A percentile compares a stretch with the other conserved stretches of the same genome.
Evolutionary conservation across 2,888 invertebrate genomes (phyloP).

Genomic region (Philereme transversata): DNA sequence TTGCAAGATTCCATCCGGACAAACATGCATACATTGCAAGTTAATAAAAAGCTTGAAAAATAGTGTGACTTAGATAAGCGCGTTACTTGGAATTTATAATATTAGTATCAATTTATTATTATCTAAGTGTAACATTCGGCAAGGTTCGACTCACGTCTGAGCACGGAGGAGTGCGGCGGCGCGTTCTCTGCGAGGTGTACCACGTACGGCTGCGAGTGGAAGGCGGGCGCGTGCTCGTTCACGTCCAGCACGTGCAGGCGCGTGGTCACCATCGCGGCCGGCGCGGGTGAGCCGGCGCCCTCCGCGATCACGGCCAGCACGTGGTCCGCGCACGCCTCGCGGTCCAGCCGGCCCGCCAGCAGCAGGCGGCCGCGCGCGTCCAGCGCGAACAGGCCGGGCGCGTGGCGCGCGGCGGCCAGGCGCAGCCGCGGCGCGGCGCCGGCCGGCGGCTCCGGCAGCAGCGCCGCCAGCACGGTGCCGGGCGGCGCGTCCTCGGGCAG

Average conservation of each 20-base stretch:
- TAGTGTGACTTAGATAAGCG: too few relatives aligned
- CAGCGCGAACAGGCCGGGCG: conserved; percentile 87
- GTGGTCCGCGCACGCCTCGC: conserved; percentile 88
- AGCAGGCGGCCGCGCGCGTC: conserved; percentile 90
- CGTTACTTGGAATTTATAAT: too few relatives aligned
- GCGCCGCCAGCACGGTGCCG: conserved; percentile 65
- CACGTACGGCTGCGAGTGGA: conserved; percentile 92
- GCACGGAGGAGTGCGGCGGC: conserved; percentile 89
- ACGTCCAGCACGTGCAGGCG: conserved; percentile 93
- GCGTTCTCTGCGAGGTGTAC: conserved; percentile 92
- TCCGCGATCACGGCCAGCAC: conserved; percentile 85
- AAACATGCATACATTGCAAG: too few relatives aligned
- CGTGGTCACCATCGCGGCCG: conserved; percentile 88
- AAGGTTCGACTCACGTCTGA: conserved; percentile 83
- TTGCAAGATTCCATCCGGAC: too few relatives aligned
- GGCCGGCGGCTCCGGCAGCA: conserved; percentile 44
- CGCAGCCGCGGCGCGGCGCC: conserved; percentile 41
- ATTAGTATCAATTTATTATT: too few relatives aligned
- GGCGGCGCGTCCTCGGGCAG: conserved; percentile 88
- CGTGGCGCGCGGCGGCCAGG: conserved; percentile 69
- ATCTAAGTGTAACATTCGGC: too few relatives aligned
- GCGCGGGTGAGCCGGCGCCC: conserved; percentile 73
- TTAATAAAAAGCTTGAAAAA: too few relatives aligned
- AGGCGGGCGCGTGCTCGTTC: conserved; percentile 94
- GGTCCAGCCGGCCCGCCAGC: conserved; percentile 89